These are phyloP conservation scores for Papilio demoleus DNA, from an alignment of 2,888 invertebrate genomes.

Conservation along the genomic window DNA sequence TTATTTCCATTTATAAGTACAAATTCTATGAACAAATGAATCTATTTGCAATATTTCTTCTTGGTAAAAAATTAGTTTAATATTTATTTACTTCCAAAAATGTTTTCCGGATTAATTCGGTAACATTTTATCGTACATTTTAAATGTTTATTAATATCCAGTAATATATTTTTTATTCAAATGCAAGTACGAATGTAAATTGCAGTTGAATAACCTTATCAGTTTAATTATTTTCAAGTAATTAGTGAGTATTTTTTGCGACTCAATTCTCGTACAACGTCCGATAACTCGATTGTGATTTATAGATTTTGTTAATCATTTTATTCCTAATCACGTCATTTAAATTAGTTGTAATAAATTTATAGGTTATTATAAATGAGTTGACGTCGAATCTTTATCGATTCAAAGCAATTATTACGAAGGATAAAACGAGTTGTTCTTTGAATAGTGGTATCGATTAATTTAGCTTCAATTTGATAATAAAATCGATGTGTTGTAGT, in stretches of 20 bases:
- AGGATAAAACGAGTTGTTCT: conserved; percentile 25
- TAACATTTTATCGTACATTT: not conserved
- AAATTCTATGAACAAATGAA: not conserved
- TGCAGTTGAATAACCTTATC: conserved; percentile 19
- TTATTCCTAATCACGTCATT: conserved; percentile 7
- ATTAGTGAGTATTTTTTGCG: conserved; percentile 14
- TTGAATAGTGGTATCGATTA: conserved; percentile 3
- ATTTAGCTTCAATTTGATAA: not conserved
- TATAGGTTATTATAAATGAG: conserved; percentile 26
- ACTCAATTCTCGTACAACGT: not conserved
- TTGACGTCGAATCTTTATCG: conserved; percentile 2
- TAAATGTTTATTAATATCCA: not conserved
- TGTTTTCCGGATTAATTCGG: too few relatives aligned
- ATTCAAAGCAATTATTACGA: conserved; percentile 10
- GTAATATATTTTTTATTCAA: conserved; percentile 4
- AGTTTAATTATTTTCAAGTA: not conserved
- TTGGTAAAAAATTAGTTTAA: too few relatives aligned
- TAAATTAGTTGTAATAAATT: conserved; percentile 20
- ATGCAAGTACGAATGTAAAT: conserved; percentile 1
- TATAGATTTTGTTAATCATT: conserved; percentile 23
- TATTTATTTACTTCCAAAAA: too few relatives aligned
- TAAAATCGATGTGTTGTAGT: not conserved
- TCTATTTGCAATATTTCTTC: not conserved
- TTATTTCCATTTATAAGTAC: not conserved
- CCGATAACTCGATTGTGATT: conserved; percentile 30